Evolutionary conservation across 2,888 invertebrate genomes (phyloP), one percentile per base, ranked within the genome.

Genomic region (Dascillus cervinus): DNA sequence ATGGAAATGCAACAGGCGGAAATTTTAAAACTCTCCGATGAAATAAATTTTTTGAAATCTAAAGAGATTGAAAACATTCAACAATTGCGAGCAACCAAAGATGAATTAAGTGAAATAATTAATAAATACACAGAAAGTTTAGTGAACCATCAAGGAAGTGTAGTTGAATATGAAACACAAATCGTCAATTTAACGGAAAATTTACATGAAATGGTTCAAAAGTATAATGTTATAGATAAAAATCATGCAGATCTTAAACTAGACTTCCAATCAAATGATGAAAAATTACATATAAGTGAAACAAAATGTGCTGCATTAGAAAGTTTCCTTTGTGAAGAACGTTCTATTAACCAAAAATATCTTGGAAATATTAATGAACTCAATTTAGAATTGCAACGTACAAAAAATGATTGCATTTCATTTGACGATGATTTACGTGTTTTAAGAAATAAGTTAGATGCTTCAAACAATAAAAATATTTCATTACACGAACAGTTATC

Each of bases 181-280:
- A 34, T 47, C n/a, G 37, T 32, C 9, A 31, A 29, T 32, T 28
- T 50, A 31, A 50, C 48, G 2, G 44, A 43, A 24, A 47, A 41
- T 37, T 32, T 50, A 11, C 47, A 47, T 11, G 38, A 37, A 15
- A 14, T 48, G 3, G 31, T 47, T 2, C 30, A 37, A 20, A 48
- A 43, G 15, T 47, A 45, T 15, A 50, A 50, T 26, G 22, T 20
- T 17, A 25, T 43, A 2, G 35, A 43, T 22, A 32, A 35, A 19
- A 27, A 13, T 8, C 15, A 46, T 34, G 12, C 17, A 8, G 37
- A 34, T n/a, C n/a, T n/a, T n/a, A n/a, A n/a, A n/a, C n/a, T n/a
- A n/a, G n/a, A n/a, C n/a, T n/a, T n/a, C n/a, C n/a, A n/a, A n/a
- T n/a, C n/a, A n/a, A n/a, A n/a, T n/a, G n/a, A n/a, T n/a, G n/a